Percentiles rank a stretch among this genome's conserved stretches.
Conservation (phyloP, 2,888 invertebrate species). For the Cephus pulcher region DNA sequence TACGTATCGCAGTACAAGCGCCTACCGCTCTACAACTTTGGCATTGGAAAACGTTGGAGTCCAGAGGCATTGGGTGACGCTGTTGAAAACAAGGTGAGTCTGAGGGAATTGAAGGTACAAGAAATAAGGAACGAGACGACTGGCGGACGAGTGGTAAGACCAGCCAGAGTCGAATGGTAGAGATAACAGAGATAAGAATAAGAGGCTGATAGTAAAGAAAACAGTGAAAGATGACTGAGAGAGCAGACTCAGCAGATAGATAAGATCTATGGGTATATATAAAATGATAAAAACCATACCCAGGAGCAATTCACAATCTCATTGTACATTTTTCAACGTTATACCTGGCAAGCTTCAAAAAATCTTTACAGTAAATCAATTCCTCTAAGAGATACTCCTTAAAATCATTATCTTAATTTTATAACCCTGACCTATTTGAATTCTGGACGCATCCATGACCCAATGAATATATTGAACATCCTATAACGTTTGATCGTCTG, state of each 20-base stretch:
- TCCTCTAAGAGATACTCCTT: not conserved
- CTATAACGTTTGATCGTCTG: not conserved
- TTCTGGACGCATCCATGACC: not conserved
- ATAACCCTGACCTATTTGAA: not conserved
- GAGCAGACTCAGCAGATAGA: not conserved
- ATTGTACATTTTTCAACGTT: not conserved
- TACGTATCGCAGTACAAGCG: slow-evolving; percentile 76
- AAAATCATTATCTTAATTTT: not conserved
- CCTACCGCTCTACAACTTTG: slow-evolving; percentile 69
- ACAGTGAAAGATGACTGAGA: not conserved
- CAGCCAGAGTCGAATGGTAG: not conserved
- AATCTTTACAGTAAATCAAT: not conserved
- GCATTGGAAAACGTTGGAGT: slow-evolving; percentile 63
- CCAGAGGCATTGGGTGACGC: slow-evolving; percentile 50
- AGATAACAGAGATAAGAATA: not conserved
- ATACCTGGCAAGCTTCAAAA: not conserved
- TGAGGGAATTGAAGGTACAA: not conserved
- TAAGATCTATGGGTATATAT: not conserved
- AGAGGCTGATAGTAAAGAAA: not conserved
- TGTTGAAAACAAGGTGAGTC: slow-evolving; percentile 64
- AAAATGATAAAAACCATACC: not conserved
- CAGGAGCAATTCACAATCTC: not conserved
- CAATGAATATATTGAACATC: not conserved
- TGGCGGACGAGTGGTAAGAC: not conserved
- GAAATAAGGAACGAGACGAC: not conserved